Conservation (phyloP, 2,888 invertebrate species). For the Corythucha ciliata region DNA sequence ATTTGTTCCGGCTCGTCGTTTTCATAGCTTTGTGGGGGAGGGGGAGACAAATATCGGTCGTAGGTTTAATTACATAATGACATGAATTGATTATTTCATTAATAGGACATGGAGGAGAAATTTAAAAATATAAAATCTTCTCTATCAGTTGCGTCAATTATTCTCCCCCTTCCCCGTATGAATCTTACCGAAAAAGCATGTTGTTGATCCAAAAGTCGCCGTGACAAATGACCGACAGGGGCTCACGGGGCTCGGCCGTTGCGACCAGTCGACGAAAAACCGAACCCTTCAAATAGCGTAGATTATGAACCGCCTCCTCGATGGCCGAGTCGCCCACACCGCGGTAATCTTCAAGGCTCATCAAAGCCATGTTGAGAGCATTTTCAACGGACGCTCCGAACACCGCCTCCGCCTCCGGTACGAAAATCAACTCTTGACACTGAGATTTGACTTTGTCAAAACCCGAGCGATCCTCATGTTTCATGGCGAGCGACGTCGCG, state of each 20-base stretch:
- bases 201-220: conserved; percentile 35
- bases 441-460: conserved; percentile 20
- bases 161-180: too few species aligned
- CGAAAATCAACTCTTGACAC: conserved; percentile 31
- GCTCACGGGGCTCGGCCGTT: conserved; percentile 29
- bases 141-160: too few species aligned
- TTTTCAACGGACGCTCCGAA: conserved; percentile 33
- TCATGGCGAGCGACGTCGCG: conserved; percentile 35
- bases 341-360: conserved; percentile 23
- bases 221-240: conserved; percentile 32
- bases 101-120: too few species aligned
- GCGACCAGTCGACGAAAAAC: conserved; percentile 28
- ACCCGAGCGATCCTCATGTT: conserved; percentile 27
- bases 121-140: too few species aligned
- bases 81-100: too few species aligned
- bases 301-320: conserved; percentile 31
- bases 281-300: conserved; percentile 29
- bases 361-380: conserved; percentile 30
- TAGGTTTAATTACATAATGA: too few species aligned
- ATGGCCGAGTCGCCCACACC: conserved; percentile 20
- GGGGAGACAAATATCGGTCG: too few species aligned
- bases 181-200: conserved; percentile 31
- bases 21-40: too few species aligned
- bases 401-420: conserved; percentile 29
- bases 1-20: conserved; percentile 26